Evolutionary conservation across 2,888 invertebrate genomes (phyloP), one percentile per base, ranked within the genome.

Genomic region (Epirrita christyi): DNA sequence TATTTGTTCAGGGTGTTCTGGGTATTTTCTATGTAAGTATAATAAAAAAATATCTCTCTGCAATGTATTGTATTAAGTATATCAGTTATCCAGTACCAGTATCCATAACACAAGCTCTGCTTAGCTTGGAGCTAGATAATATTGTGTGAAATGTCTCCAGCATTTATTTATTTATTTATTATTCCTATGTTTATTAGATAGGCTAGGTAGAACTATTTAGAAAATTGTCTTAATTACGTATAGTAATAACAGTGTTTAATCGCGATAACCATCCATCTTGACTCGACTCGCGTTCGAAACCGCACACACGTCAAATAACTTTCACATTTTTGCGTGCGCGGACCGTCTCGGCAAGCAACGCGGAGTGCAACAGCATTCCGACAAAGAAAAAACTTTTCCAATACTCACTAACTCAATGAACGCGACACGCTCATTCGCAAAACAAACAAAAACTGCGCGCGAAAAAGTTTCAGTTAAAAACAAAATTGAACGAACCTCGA

Each of bases 251-350:
- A 51, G 32, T 61, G 60, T 59, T 50, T 3, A 42, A 59, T 48
- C 50, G 59, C 61, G 59, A 66, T 67, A 59, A 44, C 56, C 42
- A 52, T 59, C 54, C 58, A 58, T 57, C 53, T 53, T 28, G n/a
- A 41, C 56, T 56, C 42, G 51, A 47, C 47, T 41, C 46, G 56
- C 51, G 60, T 52, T 48, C 37, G 43, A 57, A 57, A 54, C 62
- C 66, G 62, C 67, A 70, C 67, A 70, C 66, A 68, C 70, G 55
- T 73, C 68, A 64, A 71, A 73, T 71, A 72, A 83, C 85, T 85
- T 85, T 85, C 85, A 85, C 84, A 85, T 81, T 83, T 83, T 77
- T 77, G 67, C 63, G 57, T 45, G 54, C 76, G 55, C 63, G 63
- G 56, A 50, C 63, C 64, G 63, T 62, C 54, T 48, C 56, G 42